Evolutionary conservation across 53 echinoderm and acorn worm species (phyloP), one percentile per base, ranked within the genome.

Genomic region (Actinopyga echinites): DNA sequence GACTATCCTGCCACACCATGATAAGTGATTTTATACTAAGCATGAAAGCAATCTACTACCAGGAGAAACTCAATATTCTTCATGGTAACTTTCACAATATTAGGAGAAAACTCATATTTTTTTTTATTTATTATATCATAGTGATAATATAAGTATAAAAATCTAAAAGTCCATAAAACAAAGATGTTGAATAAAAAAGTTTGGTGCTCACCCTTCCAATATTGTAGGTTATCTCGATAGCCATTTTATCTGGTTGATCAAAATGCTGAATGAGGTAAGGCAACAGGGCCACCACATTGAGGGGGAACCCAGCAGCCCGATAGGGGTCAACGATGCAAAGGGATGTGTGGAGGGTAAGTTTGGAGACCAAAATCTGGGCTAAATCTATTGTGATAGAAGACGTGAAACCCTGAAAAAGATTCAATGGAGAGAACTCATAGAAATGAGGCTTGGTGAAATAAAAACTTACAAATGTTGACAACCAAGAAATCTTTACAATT

Each of bases 211-310:
- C 99, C 84, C 74, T 92, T 45, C 90, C 92, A 30, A 99, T 99
- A 37, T 91, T 99, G 73, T 84, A 65, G 11, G 94, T 92, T 52
- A 94, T 88, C 64, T 99, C 95, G 19, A 85, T 86, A 59, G 92
- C 89, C 53, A 99, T 84, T 33, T 90, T 91, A 35, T 99, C 95
- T 1, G 95, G 91, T 65, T 85, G 57, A 40, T 91, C 95, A 89
- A 95, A 99, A 66, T 99, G 95, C 75, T 94, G 94, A 71, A 94
- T 92, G 71, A 99, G 95, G 67, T 99, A 94, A 2, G 99, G 99
- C 30, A 99, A 57, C 10, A 99, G 82, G 1, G 99, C 99, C 6
- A 99, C 92, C 82, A 99, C 90, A 62, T 99, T 99, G 89, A 99
- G 87, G 44, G 99, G 99, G 89, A 99, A 99, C 4, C 99, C 99